These are phyloP conservation scores for Episyrphus balteatus DNA, from an alignment of 1,140 invertebrate genomes.

Conservation along the genomic window DNA sequence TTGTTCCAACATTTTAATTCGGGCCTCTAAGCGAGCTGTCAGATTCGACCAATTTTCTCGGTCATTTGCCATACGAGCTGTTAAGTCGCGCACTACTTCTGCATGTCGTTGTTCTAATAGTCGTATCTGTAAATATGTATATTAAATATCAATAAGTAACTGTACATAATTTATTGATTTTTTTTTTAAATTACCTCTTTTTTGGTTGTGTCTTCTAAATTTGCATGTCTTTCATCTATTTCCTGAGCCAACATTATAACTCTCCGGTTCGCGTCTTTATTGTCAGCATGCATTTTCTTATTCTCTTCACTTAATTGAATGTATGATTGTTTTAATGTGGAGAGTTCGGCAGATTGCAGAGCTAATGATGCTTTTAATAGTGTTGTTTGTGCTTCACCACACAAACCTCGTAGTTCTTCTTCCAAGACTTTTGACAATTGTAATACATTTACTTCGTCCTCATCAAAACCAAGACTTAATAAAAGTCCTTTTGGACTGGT, in stretches of 20 bases:
- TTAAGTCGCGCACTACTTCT: constrained; percentile 58
- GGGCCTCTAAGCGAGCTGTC: constrained; percentile 43
- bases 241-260: constrained; percentile 71
- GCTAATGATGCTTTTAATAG: constrained; percentile 43
- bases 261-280: constrained; percentile 68
- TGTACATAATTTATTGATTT: not conserved
- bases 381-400: constrained; percentile 21
- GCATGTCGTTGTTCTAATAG: constrained; percentile 62
- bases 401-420: constrained; percentile 45
- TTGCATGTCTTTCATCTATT: constrained; percentile 76
- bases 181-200: constrained; percentile 41
- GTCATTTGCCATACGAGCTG: constrained; percentile 53
- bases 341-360: constrained; percentile 48
- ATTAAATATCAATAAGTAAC: not conserved
- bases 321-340: constrained; percentile 43
- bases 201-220: constrained; percentile 57
- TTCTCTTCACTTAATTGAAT: constrained; percentile 58
- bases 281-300: constrained; percentile 64
- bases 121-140: constrained; percentile 37
- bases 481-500: constrained; percentile 49
- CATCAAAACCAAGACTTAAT: constrained; percentile 56
- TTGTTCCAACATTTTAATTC: constrained; percentile 44
- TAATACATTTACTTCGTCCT: constrained; percentile 47
- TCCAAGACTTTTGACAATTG: constrained; percentile 64
- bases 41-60: constrained; percentile 51